These are phyloP conservation scores for Hippopotamyrus pictus DNA, from an alignment of 2,797 vertebrate genomes.

Conservation along the genomic window DNA sequence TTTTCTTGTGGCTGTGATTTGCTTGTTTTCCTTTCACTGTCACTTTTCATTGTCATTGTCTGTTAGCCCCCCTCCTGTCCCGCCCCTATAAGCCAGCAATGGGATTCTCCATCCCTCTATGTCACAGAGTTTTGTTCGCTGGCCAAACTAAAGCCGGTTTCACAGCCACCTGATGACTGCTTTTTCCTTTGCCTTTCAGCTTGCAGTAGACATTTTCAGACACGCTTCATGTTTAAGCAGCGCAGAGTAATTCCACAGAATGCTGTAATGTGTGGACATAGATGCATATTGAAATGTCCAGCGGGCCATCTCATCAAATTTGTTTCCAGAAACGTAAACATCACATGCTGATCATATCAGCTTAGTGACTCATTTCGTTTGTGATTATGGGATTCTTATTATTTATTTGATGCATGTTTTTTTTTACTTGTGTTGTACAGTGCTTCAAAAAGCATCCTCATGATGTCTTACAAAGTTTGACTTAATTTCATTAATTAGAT, in stretches of 20 bases:
- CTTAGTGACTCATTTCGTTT: background rate
- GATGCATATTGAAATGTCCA: background rate
- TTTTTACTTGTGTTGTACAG: background rate
- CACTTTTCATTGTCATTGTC: background rate
- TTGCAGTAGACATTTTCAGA: background rate
- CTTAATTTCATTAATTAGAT: background rate
- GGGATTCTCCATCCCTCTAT: background rate
- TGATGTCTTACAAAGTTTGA: background rate
- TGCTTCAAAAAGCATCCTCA: slow-evolving; percentile 10
- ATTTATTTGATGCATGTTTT: background rate
- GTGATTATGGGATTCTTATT: background rate
- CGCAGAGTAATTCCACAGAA: background rate
- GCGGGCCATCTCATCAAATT: background rate
- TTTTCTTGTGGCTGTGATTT: background rate
- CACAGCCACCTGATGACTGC: background rate
- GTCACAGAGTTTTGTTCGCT: background rate
- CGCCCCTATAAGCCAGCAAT: background rate
- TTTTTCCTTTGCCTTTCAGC: background rate
- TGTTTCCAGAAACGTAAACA: slow-evolving; percentile 7
- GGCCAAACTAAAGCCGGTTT: background rate
- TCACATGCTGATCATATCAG: slow-evolving; percentile 11
- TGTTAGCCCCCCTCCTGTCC: background rate
- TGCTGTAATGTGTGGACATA: background rate
- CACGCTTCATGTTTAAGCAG: background rate
- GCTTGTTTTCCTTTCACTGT: background rate